phyloP scores from a whole-genome alignment of 2,113 vertebrate genomes.

The Nycticryphes semicollaris region DNA sequence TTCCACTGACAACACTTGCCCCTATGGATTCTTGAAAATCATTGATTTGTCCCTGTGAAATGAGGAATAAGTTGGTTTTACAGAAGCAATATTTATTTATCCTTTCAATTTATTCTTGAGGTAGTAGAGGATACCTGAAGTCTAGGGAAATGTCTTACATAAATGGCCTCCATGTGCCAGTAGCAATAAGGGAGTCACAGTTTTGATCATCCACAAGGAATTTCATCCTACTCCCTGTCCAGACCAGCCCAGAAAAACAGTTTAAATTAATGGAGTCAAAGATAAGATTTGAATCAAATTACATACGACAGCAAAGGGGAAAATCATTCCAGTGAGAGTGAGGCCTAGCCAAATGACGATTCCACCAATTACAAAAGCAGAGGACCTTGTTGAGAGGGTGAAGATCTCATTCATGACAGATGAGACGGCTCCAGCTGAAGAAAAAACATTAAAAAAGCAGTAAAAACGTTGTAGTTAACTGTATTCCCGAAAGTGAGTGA shows the following conservation, averaged over 20 bases:
- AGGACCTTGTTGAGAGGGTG: slow-evolving; percentile 57
- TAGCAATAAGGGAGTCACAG: not conserved
- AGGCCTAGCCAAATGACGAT: slow-evolving; percentile 61
- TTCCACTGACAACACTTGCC: not conserved
- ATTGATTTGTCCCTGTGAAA: not conserved
- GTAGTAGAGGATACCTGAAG: not conserved
- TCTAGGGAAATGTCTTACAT: not conserved
- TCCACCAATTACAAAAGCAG: slow-evolving; percentile 47
- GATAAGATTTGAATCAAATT: not conserved
- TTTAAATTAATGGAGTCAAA: not conserved
- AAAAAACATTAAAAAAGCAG: not conserved
- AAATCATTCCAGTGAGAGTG: slow-evolving; percentile 60
- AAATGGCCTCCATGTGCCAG: not conserved
- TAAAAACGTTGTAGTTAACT: not conserved
- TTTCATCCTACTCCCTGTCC: not conserved
- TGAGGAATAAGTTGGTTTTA: not conserved
- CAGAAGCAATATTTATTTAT: not conserved
- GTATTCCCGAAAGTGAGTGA: not conserved
- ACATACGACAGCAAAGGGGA: slow-evolving; percentile 69
- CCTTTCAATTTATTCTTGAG: not conserved
- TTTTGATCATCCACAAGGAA: not conserved
- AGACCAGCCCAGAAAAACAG: not conserved
- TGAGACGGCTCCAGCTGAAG: slow-evolving; percentile 23
- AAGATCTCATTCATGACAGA: slow-evolving; percentile 66
- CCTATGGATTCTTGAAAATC: not conserved